Percentiles rank a stretch among this genome's conserved stretches.
phyloP scores from a whole-genome alignment of 30 jellyfish, hydroid and myxozoan species.

The Chironex yamaguchii region DNA sequence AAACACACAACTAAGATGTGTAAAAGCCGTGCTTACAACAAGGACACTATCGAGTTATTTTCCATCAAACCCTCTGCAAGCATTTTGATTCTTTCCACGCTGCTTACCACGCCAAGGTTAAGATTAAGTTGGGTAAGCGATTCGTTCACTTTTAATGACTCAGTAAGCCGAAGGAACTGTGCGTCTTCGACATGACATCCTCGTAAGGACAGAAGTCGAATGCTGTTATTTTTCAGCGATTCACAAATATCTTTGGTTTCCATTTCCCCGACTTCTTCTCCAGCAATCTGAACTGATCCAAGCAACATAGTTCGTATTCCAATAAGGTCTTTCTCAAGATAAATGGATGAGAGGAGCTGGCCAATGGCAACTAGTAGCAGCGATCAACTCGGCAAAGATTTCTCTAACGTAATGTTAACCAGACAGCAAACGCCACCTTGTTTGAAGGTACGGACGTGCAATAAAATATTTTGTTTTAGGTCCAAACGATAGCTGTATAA shows the following conservation, averaged over 20 bases:
- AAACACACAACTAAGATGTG: slow-evolving; percentile 7
- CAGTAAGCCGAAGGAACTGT: slow-evolving; percentile 73
- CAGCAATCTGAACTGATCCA: slow-evolving; percentile 97
- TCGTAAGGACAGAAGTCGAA: slow-evolving; percentile 91
- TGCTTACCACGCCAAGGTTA: slow-evolving; percentile 87
- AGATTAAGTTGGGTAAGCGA: slow-evolving; percentile 90
- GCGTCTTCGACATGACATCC: slow-evolving; percentile 91
- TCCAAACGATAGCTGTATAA: too few species aligned
- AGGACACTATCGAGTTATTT: slow-evolving; percentile 71
- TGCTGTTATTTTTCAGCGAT: slow-evolving; percentile 79
- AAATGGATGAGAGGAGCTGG: too few species aligned
- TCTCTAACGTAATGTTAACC: too few species aligned
- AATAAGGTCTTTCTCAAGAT: too few species aligned
- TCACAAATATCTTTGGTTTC: slow-evolving; percentile 90
- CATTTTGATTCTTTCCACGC: slow-evolving; percentile 77
- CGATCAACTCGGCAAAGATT: too few species aligned
- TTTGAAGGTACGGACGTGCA: too few species aligned
- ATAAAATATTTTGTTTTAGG: too few species aligned
- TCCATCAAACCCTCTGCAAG: slow-evolving; percentile 89
- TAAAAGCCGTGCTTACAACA: slow-evolving; percentile 67
- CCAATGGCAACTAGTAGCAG: too few species aligned
- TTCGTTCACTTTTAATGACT: slow-evolving; percentile 74
- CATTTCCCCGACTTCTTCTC: slow-evolving; percentile 87
- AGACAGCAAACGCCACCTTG: too few species aligned
- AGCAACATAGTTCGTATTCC: too few species aligned